Evolutionary conservation across 2,888 invertebrate species (phyloP), one percentile per base, ranked within the genome.

Genomic region (Scaptomyza parva): DNA sequence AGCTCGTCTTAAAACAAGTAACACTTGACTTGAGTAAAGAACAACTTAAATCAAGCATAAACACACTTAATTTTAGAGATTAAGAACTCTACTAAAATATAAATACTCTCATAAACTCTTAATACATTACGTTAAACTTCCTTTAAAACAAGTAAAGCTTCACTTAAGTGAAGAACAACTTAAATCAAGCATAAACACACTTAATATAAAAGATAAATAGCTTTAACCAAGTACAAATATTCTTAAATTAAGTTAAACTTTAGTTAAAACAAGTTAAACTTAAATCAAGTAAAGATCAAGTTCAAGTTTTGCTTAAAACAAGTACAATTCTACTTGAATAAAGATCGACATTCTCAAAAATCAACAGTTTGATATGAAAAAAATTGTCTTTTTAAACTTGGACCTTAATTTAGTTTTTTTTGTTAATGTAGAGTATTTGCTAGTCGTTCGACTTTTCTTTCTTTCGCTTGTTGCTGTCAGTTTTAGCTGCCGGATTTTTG

Each of bases 401-500:
- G n/a, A n/a, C n/a, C n/a, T n/a, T n/a, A n/a, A n/a, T n/a, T n/a
- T n/a, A n/a, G 22, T 22, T 22, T 22, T 22, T 2, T 22, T 22
- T 22, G 22, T n/a, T n/a, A 22, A 30, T 12, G 12, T 30, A 30
- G 54, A 55, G 50, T 51, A 47, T 6, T 20, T 22, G 2, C 3
- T 11, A 2, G 55, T 57, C 26, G 5, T 11, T 9, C n/a, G n/a
- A n/a, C 39, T 39, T 17, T 18, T n/a, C 5, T 12, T n/a, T 12
- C 5, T 1, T n/a, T 30, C n/a, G 1, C 18, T 0, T 1, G 7
- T n/a, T n/a, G 0, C 6, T 18, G 2, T 3, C 3, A 0, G 8
- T 12, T 24, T n/a, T 6, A 35, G 43, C 58, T 24, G 4, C 0
- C 41, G 41, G 26, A 57, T 60, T 55, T 55, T 47, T 35, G 2